Evolutionary conservation across 1,140 invertebrate species (phyloP), one percentile per base, ranked within the genome.

Genomic region (Scaptomyza hsui): DNA sequence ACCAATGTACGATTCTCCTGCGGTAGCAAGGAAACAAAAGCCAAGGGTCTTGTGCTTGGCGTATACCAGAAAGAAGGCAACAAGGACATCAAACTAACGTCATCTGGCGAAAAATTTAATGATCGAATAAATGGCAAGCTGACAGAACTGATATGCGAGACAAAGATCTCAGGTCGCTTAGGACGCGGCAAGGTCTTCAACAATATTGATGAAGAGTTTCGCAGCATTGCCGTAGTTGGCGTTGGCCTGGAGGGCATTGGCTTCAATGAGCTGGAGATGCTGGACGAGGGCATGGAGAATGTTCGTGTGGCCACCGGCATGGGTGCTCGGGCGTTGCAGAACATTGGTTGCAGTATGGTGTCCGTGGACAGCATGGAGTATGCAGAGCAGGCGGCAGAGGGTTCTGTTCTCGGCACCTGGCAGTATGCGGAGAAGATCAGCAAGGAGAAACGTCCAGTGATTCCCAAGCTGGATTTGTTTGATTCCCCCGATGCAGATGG

Each of bases 291-390:
- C 2, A 93, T 93, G 77, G 83, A 89, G 42, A 90, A 90, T 69
- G 81, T 88, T 1, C 78, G 88, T 6, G n/a, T 75, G 7, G 94
- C 93, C 7, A 92, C 94, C 75, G 92, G 92, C 32, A 92, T 92
- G 19, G 93, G 93, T 1, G 93, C 94, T 0, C 92, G 88, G 67
- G 92, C 93, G 1, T 80, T 96, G 32, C 92, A 93, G 41, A 1
- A 89, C 92, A 18, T 94, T 39, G 92, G 93, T 1, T 92, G 94
- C 10, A 91, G 85, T 1, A 68, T 92, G 5, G 93, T 96, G 19
- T 81, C 93, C 10, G 92, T 96, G 0, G 95, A 96, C 90, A 92
- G 94, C 3, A 95, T 96, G 91, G 94, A 94, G 4, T 93, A 95
- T 90, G 93, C 94, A n/a, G 94, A 95, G 90, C 95, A 95, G 61